Evolutionary conservation across 2,888 invertebrate genomes (phyloP), one percentile per base, ranked within the genome.

Genomic region (Drepana falcataria): DNA sequence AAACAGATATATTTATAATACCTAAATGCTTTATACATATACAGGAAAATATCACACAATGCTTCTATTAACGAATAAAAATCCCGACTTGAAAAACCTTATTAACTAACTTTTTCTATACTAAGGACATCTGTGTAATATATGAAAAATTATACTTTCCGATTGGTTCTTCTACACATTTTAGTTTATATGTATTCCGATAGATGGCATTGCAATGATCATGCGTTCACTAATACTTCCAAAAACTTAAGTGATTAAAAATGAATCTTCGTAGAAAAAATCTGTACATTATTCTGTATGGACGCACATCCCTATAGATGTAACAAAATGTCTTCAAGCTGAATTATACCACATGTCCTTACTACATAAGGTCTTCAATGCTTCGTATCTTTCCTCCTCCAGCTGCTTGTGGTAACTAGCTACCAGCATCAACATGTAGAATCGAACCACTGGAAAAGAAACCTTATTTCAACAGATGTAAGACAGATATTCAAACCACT

Each of bases 361-460:
- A 41, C 66, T 69, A 2, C 81, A 63, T 2, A 85, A 54, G 2
- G 71, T 75, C 52, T 80, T 74, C 7, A 87, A 62, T 49, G 77
- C 65, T 35, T 79, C 81, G 2, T 65, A 70, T 4, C 61, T 59
- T 6, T 81, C 81, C 51, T 88, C 87, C 53, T 79, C 76, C 3
- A 90, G 59, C 52, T 84, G 75, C 55, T 80, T 80, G 75, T 80
- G 82, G 62, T 76, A 86, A 53, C 88, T 90, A 2, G 82, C 73
- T 7, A 90, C 91, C n/a, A 88, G 58, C 66, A 83, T 77, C 59
- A 91, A 61, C 86, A 88, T 87, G 76, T 91, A 90, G 73, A 86
- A 80, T 6, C 84, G 77, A 9, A 87, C 58, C 64, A 86, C 90
- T 91, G 79, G 0, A 76, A 71, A 49, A 41, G 55, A 53, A 47